These are phyloP conservation scores for Myotis vivesi DNA, from an alignment of 2,797 vertebrate genomes.

Conservation along the genomic window DNA sequence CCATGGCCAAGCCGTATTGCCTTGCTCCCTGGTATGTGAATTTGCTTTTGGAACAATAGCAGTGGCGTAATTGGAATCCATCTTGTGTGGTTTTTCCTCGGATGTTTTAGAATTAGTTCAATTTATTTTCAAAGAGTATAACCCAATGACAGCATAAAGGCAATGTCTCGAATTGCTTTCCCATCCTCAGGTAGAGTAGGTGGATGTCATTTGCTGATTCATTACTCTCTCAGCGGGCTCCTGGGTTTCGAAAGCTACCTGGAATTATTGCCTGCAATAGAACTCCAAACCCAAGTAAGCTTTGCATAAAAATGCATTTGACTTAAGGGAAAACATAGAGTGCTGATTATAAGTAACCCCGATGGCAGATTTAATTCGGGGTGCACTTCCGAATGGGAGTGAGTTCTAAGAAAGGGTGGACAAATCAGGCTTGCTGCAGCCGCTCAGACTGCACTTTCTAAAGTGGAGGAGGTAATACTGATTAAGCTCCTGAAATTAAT, in stretches of 20 bases:
- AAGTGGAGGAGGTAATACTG: neutral
- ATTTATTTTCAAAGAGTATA: conserved; percentile 78
- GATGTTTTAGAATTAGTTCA: conserved; percentile 82
- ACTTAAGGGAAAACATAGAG: conserved; percentile 23
- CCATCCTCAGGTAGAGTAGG: conserved; percentile 69
- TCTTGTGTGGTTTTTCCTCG: conserved; percentile 75
- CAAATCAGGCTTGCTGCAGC: fast-evolving
- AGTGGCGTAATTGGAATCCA: conserved; percentile 77
- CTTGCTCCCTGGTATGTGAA: conserved; percentile 51
- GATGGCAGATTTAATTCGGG: conserved; percentile 49
- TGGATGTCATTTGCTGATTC: conserved; percentile 83
- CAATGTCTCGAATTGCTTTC: conserved; percentile 68
- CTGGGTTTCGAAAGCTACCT: conserved; percentile 80
- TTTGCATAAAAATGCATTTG: conserved; percentile 70
- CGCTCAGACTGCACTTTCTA: neutral
- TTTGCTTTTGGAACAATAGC: conserved; percentile 73
- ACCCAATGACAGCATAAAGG: conserved; percentile 66
- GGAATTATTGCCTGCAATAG: conserved; percentile 66
- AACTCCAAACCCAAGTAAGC: conserved; percentile 64
- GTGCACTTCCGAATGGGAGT: neutral
- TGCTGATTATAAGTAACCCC: conserved; percentile 70
- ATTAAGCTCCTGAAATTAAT: conserved; percentile 71
- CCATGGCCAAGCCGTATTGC: neutral
- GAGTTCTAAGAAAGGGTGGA: neutral
- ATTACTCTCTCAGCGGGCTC: conserved; percentile 81